A percentile compares a stretch with the other conserved stretches of the same genome.
phyloP scores from a whole-genome alignment of 2,888 invertebrate species.

The Xestoiulus laeticollis region DNA sequence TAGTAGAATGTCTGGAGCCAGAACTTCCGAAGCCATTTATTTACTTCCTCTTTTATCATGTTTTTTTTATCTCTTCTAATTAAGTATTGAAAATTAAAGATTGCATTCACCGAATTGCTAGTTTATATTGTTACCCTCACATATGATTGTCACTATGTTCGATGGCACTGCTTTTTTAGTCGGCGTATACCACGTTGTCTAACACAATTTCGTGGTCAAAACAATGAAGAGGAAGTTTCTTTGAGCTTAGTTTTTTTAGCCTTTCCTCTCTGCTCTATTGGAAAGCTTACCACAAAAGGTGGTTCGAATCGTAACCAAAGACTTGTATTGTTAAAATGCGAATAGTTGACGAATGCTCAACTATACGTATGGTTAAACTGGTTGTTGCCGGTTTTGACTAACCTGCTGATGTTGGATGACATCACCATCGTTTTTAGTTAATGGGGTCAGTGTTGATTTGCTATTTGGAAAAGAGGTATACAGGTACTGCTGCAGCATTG shows the following conservation, averaged over 20 bases:
- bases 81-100: too few relatives aligned
- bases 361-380: neutral
- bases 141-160: too few relatives aligned
- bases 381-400: neutral
- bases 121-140: too few relatives aligned
- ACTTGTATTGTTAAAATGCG: neutral
- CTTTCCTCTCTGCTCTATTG: neutral
- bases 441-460: neutral
- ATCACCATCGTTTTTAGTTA: neutral
- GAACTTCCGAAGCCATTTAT: too few relatives aligned
- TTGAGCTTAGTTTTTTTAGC: neutral
- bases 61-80: too few relatives aligned
- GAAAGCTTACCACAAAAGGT: neutral
- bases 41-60: too few relatives aligned
- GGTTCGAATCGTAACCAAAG: neutral
- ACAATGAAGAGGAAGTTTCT: neutral
- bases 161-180: too few relatives aligned
- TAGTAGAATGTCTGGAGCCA: too few relatives aligned
- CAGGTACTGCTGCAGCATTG: too few relatives aligned
- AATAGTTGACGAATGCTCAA: neutral
- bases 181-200: too few relatives aligned
- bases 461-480: neutral
- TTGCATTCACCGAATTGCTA: too few relatives aligned
- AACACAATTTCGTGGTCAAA: neutral
- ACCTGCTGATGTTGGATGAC: neutral